These are phyloP conservation scores for Dipodomys ordii DNA, from an alignment of 2,113 vertebrate genomes.

Conservation along the genomic window DNA sequence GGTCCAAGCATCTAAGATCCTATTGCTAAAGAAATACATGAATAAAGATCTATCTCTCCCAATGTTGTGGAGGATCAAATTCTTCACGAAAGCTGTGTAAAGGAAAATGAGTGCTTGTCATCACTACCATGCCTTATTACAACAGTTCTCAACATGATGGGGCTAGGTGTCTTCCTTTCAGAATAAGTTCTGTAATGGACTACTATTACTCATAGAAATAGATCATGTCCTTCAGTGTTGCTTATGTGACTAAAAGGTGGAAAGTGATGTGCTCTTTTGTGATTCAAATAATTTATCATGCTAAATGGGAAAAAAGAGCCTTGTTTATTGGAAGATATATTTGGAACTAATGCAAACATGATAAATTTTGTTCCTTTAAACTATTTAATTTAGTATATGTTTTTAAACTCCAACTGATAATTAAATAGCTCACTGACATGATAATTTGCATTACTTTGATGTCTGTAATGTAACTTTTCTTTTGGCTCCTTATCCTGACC, in stretches of 20 bases:
- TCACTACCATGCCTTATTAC: not conserved
- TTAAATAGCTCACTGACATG: conserved; percentile 52
- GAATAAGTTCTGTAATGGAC: conserved; percentile 15
- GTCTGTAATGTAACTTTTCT: conserved; percentile 51
- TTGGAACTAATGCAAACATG: conserved; percentile 33
- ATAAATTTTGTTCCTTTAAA: conserved; percentile 48
- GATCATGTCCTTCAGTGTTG: conserved; percentile 21
- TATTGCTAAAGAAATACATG: not conserved
- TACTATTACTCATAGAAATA: not conserved
- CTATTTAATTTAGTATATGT: conserved; percentile 28
- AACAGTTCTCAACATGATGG: not conserved
- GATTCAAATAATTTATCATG: conserved; percentile 32
- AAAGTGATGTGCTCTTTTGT: conserved; percentile 10
- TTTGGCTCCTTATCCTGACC: conserved; percentile 56
- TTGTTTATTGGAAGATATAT: conserved; percentile 22
- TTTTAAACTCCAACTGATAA: conserved; percentile 42
- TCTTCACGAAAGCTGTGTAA: not conserved
- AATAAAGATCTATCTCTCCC: not conserved
- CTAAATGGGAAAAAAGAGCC: conserved; percentile 30
- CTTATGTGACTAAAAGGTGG: conserved; percentile 20
- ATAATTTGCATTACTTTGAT: not conserved
- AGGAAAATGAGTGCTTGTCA: conserved; percentile 29
- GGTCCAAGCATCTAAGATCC: not conserved
- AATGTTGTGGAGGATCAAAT: not conserved
- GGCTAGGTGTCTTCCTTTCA: not conserved